Percentiles rank a stretch among this genome's conserved stretches.
These are phyloP conservation scores for Rhagoletis pomonella DNA, from an alignment of 1,140 invertebrate genomes.

Conservation along the genomic window DNA sequence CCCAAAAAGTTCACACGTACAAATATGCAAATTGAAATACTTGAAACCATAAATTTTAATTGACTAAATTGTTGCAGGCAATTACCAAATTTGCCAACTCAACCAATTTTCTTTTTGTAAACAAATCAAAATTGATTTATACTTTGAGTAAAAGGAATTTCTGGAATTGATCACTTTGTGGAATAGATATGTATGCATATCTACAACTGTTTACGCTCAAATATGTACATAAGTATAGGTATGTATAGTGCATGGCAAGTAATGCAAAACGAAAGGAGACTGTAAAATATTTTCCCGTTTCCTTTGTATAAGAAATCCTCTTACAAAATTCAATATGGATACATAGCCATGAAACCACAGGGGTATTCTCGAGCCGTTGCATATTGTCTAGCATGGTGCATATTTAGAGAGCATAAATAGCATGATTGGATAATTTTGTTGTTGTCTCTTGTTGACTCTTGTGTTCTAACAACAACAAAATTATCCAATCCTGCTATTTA, in stretches of 20 bases:
- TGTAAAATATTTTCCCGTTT: background rate
- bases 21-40: background rate
- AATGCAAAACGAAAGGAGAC: background rate
- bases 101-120: background rate
- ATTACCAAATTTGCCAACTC: constrained; percentile 33
- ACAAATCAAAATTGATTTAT: background rate
- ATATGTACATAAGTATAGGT: too few species aligned
- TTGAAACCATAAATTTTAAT: constrained; percentile 34
- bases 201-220: too few species aligned
- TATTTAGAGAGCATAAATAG: too few species aligned
- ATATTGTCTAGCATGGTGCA: too few species aligned
- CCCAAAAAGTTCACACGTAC: background rate
- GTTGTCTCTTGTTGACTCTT: too few species aligned
- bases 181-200: background rate
- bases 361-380: too few species aligned
- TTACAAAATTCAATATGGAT: too few species aligned
- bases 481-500: too few species aligned
- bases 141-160: background rate
- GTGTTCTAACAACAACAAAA: too few species aligned
- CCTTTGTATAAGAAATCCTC: background rate
- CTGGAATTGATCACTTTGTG: background rate
- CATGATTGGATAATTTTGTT: too few species aligned
- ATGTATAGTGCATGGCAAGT: background rate
- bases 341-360: too few species aligned
- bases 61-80: constrained; percentile 45